These are phyloP conservation scores for Meganola albula DNA, from an alignment of 2,888 invertebrate species.

Conservation along the genomic window DNA sequence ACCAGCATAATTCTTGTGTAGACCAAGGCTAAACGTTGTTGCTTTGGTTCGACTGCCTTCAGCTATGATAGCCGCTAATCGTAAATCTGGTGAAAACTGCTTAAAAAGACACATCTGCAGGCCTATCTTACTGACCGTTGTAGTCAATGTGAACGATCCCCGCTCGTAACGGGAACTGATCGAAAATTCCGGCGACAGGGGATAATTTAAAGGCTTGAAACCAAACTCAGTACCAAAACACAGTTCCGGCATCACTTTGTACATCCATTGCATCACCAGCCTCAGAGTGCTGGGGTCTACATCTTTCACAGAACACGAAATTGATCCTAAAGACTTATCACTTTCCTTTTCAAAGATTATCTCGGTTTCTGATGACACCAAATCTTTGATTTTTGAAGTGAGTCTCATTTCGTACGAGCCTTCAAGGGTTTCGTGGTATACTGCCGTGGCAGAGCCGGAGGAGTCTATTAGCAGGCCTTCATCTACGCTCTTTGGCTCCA, in stretches of 20 bases:
- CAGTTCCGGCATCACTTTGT: constrained; percentile 50
- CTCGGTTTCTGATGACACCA: constrained; percentile 66
- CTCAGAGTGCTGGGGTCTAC: constrained; percentile 57
- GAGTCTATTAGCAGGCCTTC: constrained; percentile 59
- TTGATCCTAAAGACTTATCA: constrained; percentile 44
- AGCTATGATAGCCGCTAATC: constrained; percentile 56
- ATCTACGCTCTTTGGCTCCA: constrained; percentile 44
- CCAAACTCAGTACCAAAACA: constrained; percentile 56
- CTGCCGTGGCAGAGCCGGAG: constrained; percentile 59
- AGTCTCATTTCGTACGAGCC: constrained; percentile 52
- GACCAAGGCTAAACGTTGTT: constrained; percentile 51
- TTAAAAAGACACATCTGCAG: constrained; percentile 62
- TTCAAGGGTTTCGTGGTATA: constrained; percentile 51
- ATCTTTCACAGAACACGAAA: constrained; percentile 52
- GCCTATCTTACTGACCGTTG: constrained; percentile 54
- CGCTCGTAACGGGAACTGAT: constrained; percentile 56
- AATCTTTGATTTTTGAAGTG: constrained; percentile 58
- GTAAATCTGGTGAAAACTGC: constrained; percentile 51
- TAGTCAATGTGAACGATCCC: constrained; percentile 46
- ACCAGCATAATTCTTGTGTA: constrained; percentile 58
- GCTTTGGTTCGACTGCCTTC: constrained; percentile 42
- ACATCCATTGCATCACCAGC: constrained; percentile 60
- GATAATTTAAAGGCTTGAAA: constrained; percentile 45
- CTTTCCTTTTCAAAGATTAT: constrained; percentile 52
- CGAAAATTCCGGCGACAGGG: constrained; percentile 48